Evolutionary conservation across 2,888 invertebrate genomes (phyloP).

Genomic region (Odontocerum albicorne): DNA sequence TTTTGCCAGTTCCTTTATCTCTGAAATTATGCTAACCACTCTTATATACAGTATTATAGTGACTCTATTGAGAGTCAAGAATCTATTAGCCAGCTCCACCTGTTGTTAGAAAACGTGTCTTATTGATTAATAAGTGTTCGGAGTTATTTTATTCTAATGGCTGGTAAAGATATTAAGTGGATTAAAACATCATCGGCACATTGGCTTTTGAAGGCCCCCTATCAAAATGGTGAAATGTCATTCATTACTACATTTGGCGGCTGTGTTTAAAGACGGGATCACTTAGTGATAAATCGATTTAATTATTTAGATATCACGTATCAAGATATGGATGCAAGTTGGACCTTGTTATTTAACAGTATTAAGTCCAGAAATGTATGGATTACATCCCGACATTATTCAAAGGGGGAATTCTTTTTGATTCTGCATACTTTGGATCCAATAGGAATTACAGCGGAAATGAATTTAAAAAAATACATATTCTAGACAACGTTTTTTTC

Average conservation of each 20-base stretch:
- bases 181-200: slow-evolving; percentile 35
- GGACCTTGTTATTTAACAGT: slow-evolving; percentile 6
- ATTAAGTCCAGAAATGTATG: too few species aligned
- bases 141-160: slow-evolving; percentile 33
- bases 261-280: slow-evolving; percentile 21
- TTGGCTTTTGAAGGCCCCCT: slow-evolving; percentile 27
- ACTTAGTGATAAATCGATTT: slow-evolving; percentile 33
- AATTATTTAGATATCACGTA: slow-evolving; percentile 30
- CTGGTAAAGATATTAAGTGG: slow-evolving; percentile 29
- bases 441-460: too few species aligned
- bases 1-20: slow-evolving; percentile 15
- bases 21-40: slow-evolving; percentile 19
- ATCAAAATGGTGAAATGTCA: slow-evolving; percentile 31
- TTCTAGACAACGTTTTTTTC: too few species aligned
- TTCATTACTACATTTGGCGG: slow-evolving; percentile 26
- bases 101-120: slow-evolving; percentile 33
- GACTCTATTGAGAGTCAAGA: background rate
- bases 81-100: slow-evolving; percentile 28
- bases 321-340: slow-evolving; percentile 18
- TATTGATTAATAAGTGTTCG: slow-evolving; percentile 34
- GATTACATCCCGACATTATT: too few species aligned
- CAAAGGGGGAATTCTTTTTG: too few species aligned
- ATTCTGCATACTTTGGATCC: too few species aligned
- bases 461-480: too few species aligned
- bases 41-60: slow-evolving; percentile 1